A percentile compares a stretch with the other conserved stretches of the same genome.
Conservation (phyloP, 2,888 invertebrate genomes). For the Drosophila demipolita region DNA sequence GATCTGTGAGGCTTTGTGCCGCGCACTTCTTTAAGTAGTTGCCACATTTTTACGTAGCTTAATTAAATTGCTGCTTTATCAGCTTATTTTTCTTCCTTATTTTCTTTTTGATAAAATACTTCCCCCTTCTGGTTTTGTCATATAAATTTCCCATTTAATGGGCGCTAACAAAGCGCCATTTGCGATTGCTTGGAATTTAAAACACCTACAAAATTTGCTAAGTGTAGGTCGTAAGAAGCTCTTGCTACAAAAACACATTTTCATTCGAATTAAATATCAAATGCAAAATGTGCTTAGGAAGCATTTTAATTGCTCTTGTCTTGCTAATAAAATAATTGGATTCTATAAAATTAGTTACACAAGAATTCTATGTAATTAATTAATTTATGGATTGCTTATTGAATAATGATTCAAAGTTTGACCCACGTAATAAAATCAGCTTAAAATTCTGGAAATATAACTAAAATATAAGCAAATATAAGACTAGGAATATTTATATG, state of each 20-base stretch:
- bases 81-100: neutral
- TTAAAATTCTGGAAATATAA: too few species aligned
- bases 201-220: slow-evolving; percentile 12
- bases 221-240: neutral
- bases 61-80: slow-evolving; percentile 48
- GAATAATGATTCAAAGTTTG: neutral
- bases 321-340: neutral
- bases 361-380: neutral
- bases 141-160: slow-evolving; percentile 41
- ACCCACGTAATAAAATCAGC: too few species aligned
- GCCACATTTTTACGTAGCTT: slow-evolving; percentile 56
- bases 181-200: slow-evolving; percentile 8
- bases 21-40: slow-evolving; percentile 48
- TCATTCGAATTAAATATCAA: neutral
- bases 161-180: slow-evolving; percentile 15
- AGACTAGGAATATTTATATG: neutral
- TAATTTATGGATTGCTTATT: neutral
- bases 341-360: neutral
- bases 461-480: neutral
- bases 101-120: neutral
- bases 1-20: slow-evolving; percentile 52
- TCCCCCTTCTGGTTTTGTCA: neutral
- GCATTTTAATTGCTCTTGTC: neutral
- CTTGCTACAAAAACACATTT: neutral
- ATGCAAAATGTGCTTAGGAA: neutral